Conservation (phyloP, 2,888 invertebrate genomes). For the Diaphora mendica region DNA sequence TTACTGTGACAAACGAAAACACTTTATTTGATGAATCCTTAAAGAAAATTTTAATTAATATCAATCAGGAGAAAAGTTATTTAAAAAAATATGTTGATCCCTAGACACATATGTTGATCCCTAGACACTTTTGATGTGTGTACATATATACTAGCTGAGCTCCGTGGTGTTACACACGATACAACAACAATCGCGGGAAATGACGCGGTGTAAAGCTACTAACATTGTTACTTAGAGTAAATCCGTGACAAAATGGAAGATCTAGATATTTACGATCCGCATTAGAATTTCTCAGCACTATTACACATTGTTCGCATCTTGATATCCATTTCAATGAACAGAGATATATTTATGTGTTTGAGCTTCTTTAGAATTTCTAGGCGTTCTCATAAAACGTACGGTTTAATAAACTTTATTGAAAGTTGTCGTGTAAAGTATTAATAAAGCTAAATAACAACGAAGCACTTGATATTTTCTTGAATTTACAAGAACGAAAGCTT, state of each 20-base stretch:
- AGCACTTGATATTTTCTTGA: neutral
- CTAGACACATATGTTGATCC: too few species aligned
- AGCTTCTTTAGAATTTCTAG: slow-evolving; percentile 9
- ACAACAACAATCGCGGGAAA: too few species aligned
- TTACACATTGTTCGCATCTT: slow-evolving; percentile 32
- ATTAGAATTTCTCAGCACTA: slow-evolving; percentile 39
- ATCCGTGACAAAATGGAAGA: neutral
- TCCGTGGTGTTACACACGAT: too few species aligned
- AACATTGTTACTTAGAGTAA: neutral
- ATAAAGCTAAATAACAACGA: neutral
- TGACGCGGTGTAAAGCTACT: too few species aligned
- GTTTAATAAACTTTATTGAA: neutral
- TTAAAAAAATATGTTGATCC: too few species aligned
- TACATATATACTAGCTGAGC: too few species aligned
- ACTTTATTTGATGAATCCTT: too few species aligned
- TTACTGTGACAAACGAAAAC: too few species aligned
- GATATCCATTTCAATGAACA: slow-evolving; percentile 30
- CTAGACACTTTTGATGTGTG: too few species aligned
- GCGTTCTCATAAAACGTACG: neutral
- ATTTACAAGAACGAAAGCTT: neutral
- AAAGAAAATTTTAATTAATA: too few species aligned
- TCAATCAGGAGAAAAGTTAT: too few species aligned
- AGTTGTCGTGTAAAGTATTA: neutral
- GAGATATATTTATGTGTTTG: slow-evolving; percentile 18
- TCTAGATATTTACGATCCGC: slow-evolving; percentile 19